Evolutionary conservation across 2,888 invertebrate genomes (phyloP), one percentile per base, ranked within the genome.

Genomic region (Catocala sponsa): DNA sequence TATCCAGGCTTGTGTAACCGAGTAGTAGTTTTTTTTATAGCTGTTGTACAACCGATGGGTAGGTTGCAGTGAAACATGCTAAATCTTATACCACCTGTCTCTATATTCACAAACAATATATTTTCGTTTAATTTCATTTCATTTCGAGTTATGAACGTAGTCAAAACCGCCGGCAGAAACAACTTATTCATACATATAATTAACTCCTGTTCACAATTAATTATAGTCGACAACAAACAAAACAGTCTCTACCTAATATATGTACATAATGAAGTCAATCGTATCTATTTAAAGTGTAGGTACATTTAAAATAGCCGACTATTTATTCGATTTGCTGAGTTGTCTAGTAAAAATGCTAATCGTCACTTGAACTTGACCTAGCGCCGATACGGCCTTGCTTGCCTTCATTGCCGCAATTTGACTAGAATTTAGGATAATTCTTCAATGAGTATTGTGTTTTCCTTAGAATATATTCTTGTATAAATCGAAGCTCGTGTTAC

Each of bases 361-460:
- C 41, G 35, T 61, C 55, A 38, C 15, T 55, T 67, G 68, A 68
- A 77, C 74, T 74, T 68, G 60, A 70, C 68, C 63, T 60, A 59
- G 25, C 25, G 25, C 12, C 55, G 6, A 53, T 12, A 38, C 11
- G 48, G 13, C 61, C 60, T 75, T 60, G 46, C 54, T 13, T 12
- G 15, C 32, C 48, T 63, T 61, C 55, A 43, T 10, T 51, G 38
- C 13, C 33, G 7, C 38, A 38, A 47, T 58, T 50, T 15, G 42
- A 42, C 32, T 59, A 33, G 6, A 41, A 48, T 53, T 59, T 33
- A 53, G 32, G 41, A 53, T 38, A 52, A 52, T 11, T 47, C 2
- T 52, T 52, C 5, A 42, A 2, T 42, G 42, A 42, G 42, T 11
- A 42, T 42, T 38, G 35, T 7, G 6, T 38, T 38, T 38, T 6